These are phyloP conservation scores for Acanthisitta chloris DNA, from an alignment of 2,113 vertebrate genomes.

Conservation along the genomic window DNA sequence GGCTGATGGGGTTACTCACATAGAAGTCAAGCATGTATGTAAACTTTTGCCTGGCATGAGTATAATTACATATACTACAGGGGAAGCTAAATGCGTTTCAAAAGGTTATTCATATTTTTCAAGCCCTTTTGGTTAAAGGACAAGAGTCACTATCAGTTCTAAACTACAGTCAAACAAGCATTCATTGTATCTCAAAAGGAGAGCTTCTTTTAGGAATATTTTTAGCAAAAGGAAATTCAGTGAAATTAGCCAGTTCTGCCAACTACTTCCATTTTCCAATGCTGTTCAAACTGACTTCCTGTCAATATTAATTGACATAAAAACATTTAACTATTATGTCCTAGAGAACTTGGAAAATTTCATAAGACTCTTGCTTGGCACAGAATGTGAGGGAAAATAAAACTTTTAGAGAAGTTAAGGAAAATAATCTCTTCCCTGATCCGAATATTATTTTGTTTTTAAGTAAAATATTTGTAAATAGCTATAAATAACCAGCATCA, in stretches of 20 bases:
- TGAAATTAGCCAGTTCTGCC: slow-evolving; percentile 51
- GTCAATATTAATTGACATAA: slow-evolving; percentile 51
- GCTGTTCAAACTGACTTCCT: slow-evolving; percentile 48
- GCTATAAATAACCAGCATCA: not conserved
- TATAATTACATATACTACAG: not conserved
- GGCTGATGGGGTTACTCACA: not conserved
- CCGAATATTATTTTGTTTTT: fast-evolving
- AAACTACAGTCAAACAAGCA: slow-evolving; percentile 30
- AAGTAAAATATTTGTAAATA: slow-evolving; percentile 2
- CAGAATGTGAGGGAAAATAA: not conserved
- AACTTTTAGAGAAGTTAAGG: not conserved
- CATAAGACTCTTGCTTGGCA: not conserved
- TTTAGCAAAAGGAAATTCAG: slow-evolving; percentile 60
- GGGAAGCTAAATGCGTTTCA: not conserved
- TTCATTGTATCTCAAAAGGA: slow-evolving; percentile 50
- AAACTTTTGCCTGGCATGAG: not conserved
- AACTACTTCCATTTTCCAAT: slow-evolving; percentile 60
- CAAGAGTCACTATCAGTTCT: slow-evolving; percentile 37
- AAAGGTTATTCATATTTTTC: slow-evolving; percentile 55
- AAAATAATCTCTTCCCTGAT: not conserved
- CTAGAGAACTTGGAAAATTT: slow-evolving; percentile 3
- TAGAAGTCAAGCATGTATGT: not conserved
- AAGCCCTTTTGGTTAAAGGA: slow-evolving; percentile 23
- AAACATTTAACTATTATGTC: slow-evolving; percentile 11
- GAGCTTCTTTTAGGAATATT: slow-evolving; percentile 42